Conservation (phyloP, 1,140 invertebrate species). For the Pentalonia nigronervosa region DNA sequence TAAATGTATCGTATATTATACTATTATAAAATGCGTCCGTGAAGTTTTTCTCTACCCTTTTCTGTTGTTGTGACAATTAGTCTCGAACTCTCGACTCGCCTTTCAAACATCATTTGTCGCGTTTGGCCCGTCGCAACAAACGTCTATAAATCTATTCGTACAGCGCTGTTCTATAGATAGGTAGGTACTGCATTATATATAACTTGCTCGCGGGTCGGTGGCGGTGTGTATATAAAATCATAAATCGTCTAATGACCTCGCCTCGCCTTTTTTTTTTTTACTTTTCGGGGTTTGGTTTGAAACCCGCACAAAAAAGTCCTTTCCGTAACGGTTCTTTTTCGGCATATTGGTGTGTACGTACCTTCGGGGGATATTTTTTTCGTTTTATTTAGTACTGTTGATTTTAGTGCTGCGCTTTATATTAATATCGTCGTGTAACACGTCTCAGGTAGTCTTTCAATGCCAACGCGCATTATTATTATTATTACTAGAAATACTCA, state of each 20-base stretch:
- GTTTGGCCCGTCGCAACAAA: not conserved
- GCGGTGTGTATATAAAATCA: not conserved
- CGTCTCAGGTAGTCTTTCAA: not conserved
- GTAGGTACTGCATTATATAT: not conserved
- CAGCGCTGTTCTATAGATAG: not conserved
- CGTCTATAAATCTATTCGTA: constrained; percentile 31
- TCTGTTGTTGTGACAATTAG: constrained; percentile 55
- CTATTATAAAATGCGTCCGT: constrained; percentile 21
- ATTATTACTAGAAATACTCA: not conserved
- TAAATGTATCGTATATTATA: not conserved
- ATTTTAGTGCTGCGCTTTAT: not conserved
- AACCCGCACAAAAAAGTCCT: not conserved
- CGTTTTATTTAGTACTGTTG: not conserved
- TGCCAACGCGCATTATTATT: not conserved
- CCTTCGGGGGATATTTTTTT: not conserved
- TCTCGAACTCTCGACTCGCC: constrained; percentile 20
- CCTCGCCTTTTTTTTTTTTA: not conserved
- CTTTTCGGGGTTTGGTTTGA: not conserved
- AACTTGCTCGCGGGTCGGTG: not conserved
- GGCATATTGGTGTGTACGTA: not conserved
- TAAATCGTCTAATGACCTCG: constrained; percentile 47
- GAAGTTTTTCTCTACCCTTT: constrained; percentile 19
- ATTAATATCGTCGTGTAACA: not conserved
- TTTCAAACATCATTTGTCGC: constrained; percentile 48
- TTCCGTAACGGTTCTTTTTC: constrained; percentile 39